phyloP scores from a whole-genome alignment of 2,797 vertebrate genomes.

The Anniella stebbinsi region DNA sequence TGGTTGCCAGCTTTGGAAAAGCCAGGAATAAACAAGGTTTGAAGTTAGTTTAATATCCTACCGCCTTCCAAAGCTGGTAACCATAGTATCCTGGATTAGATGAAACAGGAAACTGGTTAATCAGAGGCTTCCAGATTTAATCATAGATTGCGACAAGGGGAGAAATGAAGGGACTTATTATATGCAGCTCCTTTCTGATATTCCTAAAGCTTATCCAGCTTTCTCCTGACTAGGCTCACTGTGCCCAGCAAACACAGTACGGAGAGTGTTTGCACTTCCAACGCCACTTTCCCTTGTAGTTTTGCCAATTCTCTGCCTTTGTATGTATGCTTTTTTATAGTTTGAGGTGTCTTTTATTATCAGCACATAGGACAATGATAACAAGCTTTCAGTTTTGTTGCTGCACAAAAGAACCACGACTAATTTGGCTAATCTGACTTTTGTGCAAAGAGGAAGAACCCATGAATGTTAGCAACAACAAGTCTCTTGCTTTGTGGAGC shows the following conservation, averaged over 20 bases:
- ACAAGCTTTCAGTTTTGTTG: constrained; percentile 61
- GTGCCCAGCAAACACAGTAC: not conserved
- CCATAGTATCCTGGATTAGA: not conserved
- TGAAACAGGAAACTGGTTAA: not conserved
- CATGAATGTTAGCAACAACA: constrained; percentile 70
- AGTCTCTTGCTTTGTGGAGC: constrained; percentile 6
- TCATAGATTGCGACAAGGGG: not conserved
- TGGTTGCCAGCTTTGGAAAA: not conserved
- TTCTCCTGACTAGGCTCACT: not conserved
- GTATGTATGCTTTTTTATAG: constrained; percentile 55
- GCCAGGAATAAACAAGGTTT: not conserved
- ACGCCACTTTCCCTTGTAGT: constrained; percentile 51
- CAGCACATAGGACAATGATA: constrained; percentile 39
- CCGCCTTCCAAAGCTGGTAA: not conserved
- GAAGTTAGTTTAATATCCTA: not conserved
- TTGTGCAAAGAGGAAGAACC: constrained; percentile 74
- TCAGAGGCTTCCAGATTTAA: not conserved
- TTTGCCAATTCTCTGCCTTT: constrained; percentile 51
- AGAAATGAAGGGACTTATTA: not conserved
- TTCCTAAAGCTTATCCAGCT: not conserved
- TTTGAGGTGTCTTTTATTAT: constrained; percentile 59
- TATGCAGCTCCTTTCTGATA: not conserved
- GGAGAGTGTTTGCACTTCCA: constrained; percentile 42
- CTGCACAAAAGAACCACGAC: constrained; percentile 62
- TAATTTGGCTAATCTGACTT: constrained; percentile 71